Evolutionary conservation across 2,113 vertebrate genomes (phyloP).

Genomic region (Lates calcarifer): DNA sequence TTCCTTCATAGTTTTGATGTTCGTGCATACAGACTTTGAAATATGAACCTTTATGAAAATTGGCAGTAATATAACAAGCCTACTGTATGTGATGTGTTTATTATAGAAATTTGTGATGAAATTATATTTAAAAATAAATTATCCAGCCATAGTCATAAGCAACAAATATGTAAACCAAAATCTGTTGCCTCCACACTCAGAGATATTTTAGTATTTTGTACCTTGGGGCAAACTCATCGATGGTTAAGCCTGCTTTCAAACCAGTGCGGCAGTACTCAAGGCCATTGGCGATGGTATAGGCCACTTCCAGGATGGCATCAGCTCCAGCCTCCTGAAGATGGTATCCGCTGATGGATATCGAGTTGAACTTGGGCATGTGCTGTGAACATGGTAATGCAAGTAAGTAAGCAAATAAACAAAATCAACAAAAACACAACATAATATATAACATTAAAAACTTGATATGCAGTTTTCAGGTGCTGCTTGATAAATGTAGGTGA

Average conservation of each 20-base stretch:
- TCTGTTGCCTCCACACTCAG: no score
- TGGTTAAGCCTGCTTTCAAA: constrained; percentile 93
- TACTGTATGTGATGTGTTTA: no score
- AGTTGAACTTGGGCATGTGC: constrained; percentile 99
- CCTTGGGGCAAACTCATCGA: constrained; percentile 98
- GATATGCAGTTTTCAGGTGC: neutral
- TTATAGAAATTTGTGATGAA: neutral
- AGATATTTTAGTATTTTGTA: constrained; percentile 57
- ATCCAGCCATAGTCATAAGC: neutral
- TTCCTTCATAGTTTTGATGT: no score
- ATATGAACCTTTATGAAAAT: no score
- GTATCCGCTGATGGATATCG: constrained; percentile 99
- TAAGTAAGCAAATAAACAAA: rapidly evolving
- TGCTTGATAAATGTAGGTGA: neutral
- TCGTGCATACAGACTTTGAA: no score
- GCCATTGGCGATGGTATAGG: constrained; percentile 97
- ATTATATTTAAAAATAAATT: neutral
- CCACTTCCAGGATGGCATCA: constrained; percentile 94
- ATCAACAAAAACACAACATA: neutral
- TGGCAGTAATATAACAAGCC: no score
- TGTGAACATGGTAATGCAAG: constrained; percentile 74
- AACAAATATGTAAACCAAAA: neutral
- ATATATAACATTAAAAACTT: neutral
- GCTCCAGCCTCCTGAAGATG: constrained; percentile 98
- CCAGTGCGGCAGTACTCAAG: constrained; percentile 98